A percentile compares a stretch with the other conserved stretches of the same genome.
These are phyloP conservation scores for Craseonycteris thonglongyai DNA, from an alignment of 2,113 vertebrate genomes.

Conservation along the genomic window DNA sequence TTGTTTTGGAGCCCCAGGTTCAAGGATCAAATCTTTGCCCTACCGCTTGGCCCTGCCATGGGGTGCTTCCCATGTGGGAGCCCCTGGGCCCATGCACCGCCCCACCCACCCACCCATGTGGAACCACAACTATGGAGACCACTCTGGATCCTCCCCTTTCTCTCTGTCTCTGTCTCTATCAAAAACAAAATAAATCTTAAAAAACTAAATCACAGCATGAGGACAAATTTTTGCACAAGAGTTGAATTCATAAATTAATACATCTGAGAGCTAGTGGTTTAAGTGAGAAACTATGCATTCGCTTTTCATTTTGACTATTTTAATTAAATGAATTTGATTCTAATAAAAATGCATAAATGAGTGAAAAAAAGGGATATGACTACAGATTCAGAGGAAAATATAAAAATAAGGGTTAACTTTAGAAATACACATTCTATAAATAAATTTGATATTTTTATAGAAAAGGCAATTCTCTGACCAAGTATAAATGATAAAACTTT, in stretches of 20 bases:
- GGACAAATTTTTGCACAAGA: background rate
- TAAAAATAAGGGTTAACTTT: background rate
- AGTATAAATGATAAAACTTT: background rate
- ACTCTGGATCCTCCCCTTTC: too few species aligned
- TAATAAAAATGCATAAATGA: background rate
- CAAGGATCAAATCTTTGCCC: too few species aligned
- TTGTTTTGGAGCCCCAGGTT: too few species aligned
- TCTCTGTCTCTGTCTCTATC: too few species aligned
- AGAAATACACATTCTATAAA: background rate
- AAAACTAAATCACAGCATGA: background rate
- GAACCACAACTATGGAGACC: too few species aligned
- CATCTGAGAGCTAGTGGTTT: background rate
- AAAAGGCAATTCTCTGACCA: background rate
- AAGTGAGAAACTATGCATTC: background rate
- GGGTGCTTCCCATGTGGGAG: too few species aligned
- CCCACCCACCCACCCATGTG: too few species aligned
- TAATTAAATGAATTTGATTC: background rate
- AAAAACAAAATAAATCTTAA: too few species aligned
- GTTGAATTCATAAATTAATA: background rate
- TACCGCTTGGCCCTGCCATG: too few species aligned
- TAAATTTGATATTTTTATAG: conserved; percentile 20
- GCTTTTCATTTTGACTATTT: background rate
- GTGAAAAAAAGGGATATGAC: background rate
- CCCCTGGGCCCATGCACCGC: too few species aligned
- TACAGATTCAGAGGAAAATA: background rate